Base-by-base conservation (phyloP, 2,888 invertebrate genomes). In the Lucinisca nassula region DNA sequence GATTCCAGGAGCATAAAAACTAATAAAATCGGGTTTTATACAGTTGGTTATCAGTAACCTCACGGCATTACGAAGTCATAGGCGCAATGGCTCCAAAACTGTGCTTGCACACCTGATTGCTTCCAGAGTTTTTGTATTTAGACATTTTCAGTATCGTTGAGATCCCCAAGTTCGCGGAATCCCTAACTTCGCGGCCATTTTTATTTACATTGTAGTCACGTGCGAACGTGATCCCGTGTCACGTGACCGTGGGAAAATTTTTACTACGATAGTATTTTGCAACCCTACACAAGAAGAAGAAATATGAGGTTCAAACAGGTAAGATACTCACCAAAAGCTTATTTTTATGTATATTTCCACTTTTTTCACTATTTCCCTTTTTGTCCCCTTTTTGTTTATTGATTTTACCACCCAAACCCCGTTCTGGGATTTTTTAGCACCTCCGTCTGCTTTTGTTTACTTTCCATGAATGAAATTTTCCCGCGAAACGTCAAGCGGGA, bases 241-340 rank as follows among this genome's bases (percentile, higher is more conserved):
- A 58, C 27, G 27, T 58, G 58, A 58, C n/a, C 58, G 58, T 58
- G 58, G 58, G 58, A 58, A 58, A 58, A 58, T 14, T 21, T 24
- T 58, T n/a, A 27, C 27, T 58, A 58, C 3, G 8, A 14, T 58
- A 24, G 58, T 58, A 58, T 24, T 58, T 58, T 58, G 24, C n/a
- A 27, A 24, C 8, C 58, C 27, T 3, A 14, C 24, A 27, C 27
- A 27, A 27, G 17, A 72, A 35, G n/a, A 37, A 6, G n/a, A 24
- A 72, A 35, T n/a, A 72, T 72, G 72, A 32, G 24, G 21, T 72
- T 72, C 72, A 72, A 72, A 72, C 72, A 72, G 72, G 72, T 72
- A 72, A 72, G 72, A 2, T 58, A 27, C 14, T 35, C 35, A 24
- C n/a, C 24, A 21, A 72, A 72, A 35, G 10, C 35, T 6, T 72